Base-by-base conservation (phyloP, 2,797 vertebrate genomes). In the Enteromius fasciolatus region DNA sequence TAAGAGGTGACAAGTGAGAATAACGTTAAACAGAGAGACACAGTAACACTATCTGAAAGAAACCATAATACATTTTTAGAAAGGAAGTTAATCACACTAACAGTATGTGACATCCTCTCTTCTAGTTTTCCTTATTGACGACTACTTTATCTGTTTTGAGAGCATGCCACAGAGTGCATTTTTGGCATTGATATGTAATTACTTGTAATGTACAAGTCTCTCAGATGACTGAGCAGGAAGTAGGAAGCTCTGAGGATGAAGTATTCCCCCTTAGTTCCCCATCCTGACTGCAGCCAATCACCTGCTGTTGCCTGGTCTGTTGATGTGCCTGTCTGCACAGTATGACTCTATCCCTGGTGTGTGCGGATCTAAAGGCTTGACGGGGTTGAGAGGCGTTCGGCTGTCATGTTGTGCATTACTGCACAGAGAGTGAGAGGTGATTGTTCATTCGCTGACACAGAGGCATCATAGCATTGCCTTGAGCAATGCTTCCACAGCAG, bases 331-430 rank as follows among this genome's bases (percentile, higher is more conserved):
- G 79, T 76, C 67, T 76, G 82, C 76, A 73, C 76, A 31, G 82
- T 76, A 66, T 52, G 82, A 67, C 82, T 86, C 44, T 67, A 59
- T 63, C 78, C 82, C 74, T 78, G 74, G 83, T 79, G 78, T 78
- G 77, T 14, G 14, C 52, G 14, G 63, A 86, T 84, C 82, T 84
- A 80, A 82, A 86, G 70, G 66, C 64, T 76, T 83, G 81, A 78
- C 80, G 57, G 74, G 78, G 76, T 83, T 64, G 68, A 88, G 85
- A 72, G 69, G 78, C 79, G 61, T 84, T 73, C 57, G 54, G 67
- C 78, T 84, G 81, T 88, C 87, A 85, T 81, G 78, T 88, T 20
- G 50, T 80, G 74, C 69, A 64, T 82, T 84, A 41, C 80, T 83
- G 83, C 75, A 84, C 75, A 61, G 63, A 68, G 83, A 80, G 69